phyloP scores from a whole-genome alignment of 2,888 invertebrate genomes.

The Biston stratarius region DNA sequence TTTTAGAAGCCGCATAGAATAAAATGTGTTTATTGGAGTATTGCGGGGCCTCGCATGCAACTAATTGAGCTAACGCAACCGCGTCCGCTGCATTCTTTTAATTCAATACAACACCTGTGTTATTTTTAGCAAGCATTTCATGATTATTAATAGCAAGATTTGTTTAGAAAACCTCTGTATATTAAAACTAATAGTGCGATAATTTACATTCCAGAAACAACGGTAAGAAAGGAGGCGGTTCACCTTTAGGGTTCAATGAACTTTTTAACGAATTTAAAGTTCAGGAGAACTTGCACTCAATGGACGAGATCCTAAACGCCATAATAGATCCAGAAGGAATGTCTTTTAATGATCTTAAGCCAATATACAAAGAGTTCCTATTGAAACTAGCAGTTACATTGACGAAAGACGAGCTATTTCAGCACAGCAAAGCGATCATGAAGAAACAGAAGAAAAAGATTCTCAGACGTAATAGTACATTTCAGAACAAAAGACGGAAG shows the following conservation, averaged over 20 bases:
- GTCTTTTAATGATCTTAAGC: slow-evolving; percentile 97
- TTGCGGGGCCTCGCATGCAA: slow-evolving; percentile 73
- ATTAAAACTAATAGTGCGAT: slow-evolving; percentile 17
- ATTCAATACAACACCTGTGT: slow-evolving; percentile 59
- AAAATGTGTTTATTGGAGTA: slow-evolving; percentile 72
- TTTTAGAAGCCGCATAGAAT: slow-evolving; percentile 59
- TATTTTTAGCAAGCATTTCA: slow-evolving; percentile 39
- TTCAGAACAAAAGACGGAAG: slow-evolving; percentile 86
- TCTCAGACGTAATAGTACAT: slow-evolving; percentile 84
- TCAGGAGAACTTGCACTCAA: slow-evolving; percentile 94
- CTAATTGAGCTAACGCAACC: slow-evolving; percentile 76
- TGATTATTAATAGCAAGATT: slow-evolving; percentile 8
- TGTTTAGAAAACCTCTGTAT: slow-evolving; percentile 37
- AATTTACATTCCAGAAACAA: slow-evolving; percentile 82
- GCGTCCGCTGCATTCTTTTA: slow-evolving; percentile 75
- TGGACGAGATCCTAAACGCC: slow-evolving; percentile 95
- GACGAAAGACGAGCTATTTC: slow-evolving; percentile 96
- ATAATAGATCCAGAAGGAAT: slow-evolving; percentile 97
- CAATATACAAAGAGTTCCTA: slow-evolving; percentile 96
- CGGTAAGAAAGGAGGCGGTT: slow-evolving; percentile 89
- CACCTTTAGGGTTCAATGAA: slow-evolving; percentile 94
- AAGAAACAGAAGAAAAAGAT: slow-evolving; percentile 92
- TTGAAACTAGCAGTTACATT: slow-evolving; percentile 94
- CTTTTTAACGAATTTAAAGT: slow-evolving; percentile 94
- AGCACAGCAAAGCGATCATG: slow-evolving; percentile 96